Evolutionary conservation across 2,113 vertebrate genomes (phyloP).

Genomic region (Catharus fuscescens): DNA sequence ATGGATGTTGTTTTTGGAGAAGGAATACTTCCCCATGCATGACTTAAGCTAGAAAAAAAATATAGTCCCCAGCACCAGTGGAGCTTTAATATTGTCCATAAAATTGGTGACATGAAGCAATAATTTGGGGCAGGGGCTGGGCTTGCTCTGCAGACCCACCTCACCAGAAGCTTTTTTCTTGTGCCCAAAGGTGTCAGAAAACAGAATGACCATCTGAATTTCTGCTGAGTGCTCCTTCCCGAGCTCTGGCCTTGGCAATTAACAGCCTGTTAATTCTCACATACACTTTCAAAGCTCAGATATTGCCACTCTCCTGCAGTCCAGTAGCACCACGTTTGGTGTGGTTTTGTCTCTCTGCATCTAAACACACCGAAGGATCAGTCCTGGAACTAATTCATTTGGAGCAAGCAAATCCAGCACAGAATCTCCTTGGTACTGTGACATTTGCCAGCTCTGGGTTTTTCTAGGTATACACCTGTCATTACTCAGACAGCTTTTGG

Average conservation of each 20-base stretch:
- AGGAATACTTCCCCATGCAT: not conserved
- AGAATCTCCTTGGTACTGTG: not conserved
- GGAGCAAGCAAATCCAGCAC: not conserved
- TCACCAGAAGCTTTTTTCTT: not conserved
- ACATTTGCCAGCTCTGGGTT: no score
- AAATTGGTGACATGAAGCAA: not conserved
- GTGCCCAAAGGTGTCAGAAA: not conserved
- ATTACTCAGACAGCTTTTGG: not conserved
- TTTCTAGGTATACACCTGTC: not conserved
- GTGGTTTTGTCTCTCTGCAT: not conserved
- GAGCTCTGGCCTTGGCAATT: not conserved
- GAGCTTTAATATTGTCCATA: not conserved
- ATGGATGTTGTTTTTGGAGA: not conserved
- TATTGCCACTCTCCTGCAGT: not conserved
- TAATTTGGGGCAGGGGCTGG: not conserved
- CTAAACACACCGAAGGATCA: not conserved
- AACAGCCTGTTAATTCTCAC: not conserved
- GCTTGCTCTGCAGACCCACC: not conserved
- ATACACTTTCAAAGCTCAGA: not conserved
- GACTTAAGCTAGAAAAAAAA: not conserved
- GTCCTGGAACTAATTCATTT: not conserved
- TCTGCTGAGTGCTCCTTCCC: not conserved
- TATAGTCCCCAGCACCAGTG: not conserved
- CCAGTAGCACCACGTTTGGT: not conserved
- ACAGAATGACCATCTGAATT: no score